Base-by-base conservation (phyloP, 2,888 invertebrate genomes). In the Flabesymbios commensalis region DNA sequence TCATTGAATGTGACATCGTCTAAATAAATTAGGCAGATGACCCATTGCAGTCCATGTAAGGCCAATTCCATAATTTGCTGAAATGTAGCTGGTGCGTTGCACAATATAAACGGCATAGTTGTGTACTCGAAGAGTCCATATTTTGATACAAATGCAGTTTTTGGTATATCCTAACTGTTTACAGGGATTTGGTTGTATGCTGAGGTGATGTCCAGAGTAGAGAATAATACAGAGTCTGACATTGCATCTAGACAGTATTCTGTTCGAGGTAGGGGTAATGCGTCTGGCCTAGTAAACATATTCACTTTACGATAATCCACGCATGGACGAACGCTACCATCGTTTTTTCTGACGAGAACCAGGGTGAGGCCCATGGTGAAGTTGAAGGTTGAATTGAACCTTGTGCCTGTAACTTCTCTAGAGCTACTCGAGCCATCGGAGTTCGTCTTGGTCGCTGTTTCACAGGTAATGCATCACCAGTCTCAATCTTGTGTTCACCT, bases 1-100 rank as follows among this genome's bases (percentile, higher is more conserved):
- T 70, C 61, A 2, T 64, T 47, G 22, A 57, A 7, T 4, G 52
- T 33, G 49, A 57, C n/a, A 28, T 57, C 57, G 33, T 57, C 55
- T 10, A 55, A 43, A 28, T 55, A 55, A 4, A 45, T 24, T 5
- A 55, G 42, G 24, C 22, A 24, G 10, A 5, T 24, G 7, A 7
- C 17, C 48, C 32, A 57, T 14, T 29, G 31, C 57, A 57, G 29
- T 24, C 52, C 58, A 10, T 51, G 19, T 28, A 58, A 7, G 4
- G 41, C 29, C 19, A 52, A 14, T 7, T 51, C 33, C 39, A 51
- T 53, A 5, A 36, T 3, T 4, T 28, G 39, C 26, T 58, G 36
- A 39, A 53, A 55, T 19, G 55, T 55, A 10, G 43, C 43, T 45
- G 43, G 22, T 5, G 28, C 43, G 29, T 55, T 55, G n/a, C 43